Evolutionary conservation across 2,113 vertebrate genomes (phyloP), one percentile per base, ranked within the genome.

Genomic region (Tetrao urogallus): DNA sequence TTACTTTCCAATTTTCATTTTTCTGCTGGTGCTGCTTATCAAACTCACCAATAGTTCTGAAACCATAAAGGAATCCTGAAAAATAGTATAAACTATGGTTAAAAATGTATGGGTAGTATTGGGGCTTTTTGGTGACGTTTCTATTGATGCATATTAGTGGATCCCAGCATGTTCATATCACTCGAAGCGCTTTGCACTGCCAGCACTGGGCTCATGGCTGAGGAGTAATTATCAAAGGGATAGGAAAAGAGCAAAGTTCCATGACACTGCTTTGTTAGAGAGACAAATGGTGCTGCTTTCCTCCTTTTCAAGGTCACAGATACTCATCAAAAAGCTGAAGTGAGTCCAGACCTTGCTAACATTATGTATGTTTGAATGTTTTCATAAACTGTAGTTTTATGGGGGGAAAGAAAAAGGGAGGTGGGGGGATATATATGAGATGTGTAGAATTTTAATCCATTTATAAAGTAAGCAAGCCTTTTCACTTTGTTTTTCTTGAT

Each of bases 361-460:
- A 60, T 21, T 13, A 48, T 11, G 8, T 13, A 6, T 22, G 2
- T 28, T 83, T 52, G 43, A n/a, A 12, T 42, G 17, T 38, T 32
- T 58, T 74, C 28, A 64, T 47, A n/a, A 69, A 52, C 34, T 36
- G 63, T 54, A 30, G 4, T 32, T 75, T 57, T 80, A 58, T n/a
- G n/a, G 18, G 25, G 42, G 25, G 28, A 54, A 45, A 45, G 20
- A 57, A 73, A 56, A 14, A 13, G 47, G 47, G 47, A 10, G 11
- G 10, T 4, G 6, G 3, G 12, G 11, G 27, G 0, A 8, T 16
- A 4, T 40, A 5, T 34, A 22, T 36, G 40, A 27, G 27, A 21
- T 48, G 7, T 13, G 12, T 3, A 4, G 17, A 42, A 48, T 45
- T 25, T 10, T 40, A 42, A 38, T 1, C 0, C 52, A 18, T 30